These are phyloP conservation scores for Paramormyrops kingsleyae DNA, from an alignment of 2,113 vertebrate species.

Conservation along the genomic window DNA sequence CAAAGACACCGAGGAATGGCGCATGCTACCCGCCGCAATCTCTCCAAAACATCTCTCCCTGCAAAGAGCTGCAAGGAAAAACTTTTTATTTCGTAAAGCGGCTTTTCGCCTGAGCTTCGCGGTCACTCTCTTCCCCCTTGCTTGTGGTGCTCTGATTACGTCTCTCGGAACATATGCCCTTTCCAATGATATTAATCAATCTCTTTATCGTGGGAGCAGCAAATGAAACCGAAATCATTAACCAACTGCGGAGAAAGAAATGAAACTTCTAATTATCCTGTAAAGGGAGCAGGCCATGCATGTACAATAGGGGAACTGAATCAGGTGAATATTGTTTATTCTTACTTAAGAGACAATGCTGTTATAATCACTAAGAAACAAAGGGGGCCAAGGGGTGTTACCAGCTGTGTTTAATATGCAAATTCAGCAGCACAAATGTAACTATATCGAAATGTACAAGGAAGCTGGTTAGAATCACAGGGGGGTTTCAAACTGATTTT, in stretches of 20 bases:
- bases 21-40: background rate
- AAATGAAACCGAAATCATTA: constrained; percentile 80
- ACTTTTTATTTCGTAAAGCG: background rate
- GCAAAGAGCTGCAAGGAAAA: background rate
- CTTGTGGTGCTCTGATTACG: constrained; percentile 45
- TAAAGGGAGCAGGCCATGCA: constrained; percentile 60
- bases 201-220: constrained; percentile 83
- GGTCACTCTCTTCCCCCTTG: background rate
- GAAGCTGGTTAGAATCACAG: background rate
- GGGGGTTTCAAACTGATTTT: background rate
- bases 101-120: background rate
- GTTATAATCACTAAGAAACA: background rate
- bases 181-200: constrained; percentile 95
- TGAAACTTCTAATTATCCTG: constrained; percentile 81
- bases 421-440: background rate
- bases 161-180: constrained; percentile 76
- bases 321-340: background rate
- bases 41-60: background rate
- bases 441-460: background rate
- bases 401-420: background rate
- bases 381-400: background rate
- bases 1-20: background rate
- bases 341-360: background rate
- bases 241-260: constrained; percentile 86
- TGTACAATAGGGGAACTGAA: background rate